Base-by-base conservation (phyloP, 2,797 vertebrate genomes). In the Sitta carolinensis region DNA sequence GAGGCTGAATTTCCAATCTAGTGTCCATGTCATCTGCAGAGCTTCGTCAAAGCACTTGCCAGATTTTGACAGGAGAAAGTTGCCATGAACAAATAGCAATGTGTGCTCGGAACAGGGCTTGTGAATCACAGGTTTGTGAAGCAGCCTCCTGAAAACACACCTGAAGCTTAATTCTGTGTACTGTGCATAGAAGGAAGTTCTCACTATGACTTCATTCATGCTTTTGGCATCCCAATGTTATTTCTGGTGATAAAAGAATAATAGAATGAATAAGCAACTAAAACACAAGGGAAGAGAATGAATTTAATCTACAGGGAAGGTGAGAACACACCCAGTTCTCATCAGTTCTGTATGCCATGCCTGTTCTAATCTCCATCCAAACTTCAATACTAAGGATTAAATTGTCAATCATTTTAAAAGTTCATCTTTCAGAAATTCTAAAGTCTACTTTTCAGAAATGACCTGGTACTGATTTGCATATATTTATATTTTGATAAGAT, bases 181-280 rank as follows among this genome's bases (percentile, higher is more conserved):
- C 50, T 6, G 4, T 5, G 19, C 64, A 36, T 7, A 92, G 91
- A 78, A 92, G 92, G 94, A 96, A 91, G 73, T 83, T 84, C 47
- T 91, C 9, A 1, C 26, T 67, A 57, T 92, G 88, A 92, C 40
- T 92, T 89, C 62, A 74, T 94, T 87, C 34, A 48, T 58, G 51
- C 42, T 93, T 94, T 90, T 95, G 90, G 76, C 92, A 96, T 80
- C n/a, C 27, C 36, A 61, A 2, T 51, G 4, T 87, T 95, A 61
- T 86, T 96, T 61, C 51, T 87, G 78, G 32, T 94, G 83, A 72
- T 87, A 78, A 80, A 81, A 91, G 63, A 90, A 90, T 95, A 93
- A 74, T 36, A 62, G 92, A 89, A 63, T 90, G 76, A 90, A 85
- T 80, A 89, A 92, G 68, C 69, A 90, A 27, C 42, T 90, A 43